Base-by-base conservation (phyloP, 2,113 vertebrate species). In the Rhombomys opimus region DNA sequence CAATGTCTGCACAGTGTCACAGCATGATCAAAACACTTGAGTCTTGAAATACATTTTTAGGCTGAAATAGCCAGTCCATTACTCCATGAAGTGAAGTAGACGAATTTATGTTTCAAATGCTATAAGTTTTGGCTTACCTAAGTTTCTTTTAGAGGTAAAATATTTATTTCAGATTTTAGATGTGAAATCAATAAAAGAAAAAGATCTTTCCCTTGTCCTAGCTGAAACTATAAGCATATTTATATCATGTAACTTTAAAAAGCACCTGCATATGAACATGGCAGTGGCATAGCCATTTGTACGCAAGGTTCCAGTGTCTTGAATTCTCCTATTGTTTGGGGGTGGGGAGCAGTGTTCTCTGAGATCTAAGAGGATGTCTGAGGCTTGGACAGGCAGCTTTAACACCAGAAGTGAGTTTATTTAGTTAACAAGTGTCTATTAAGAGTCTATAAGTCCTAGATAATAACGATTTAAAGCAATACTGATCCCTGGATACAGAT, bases 341-440 rank as follows among this genome's bases (percentile, higher is more conserved):
- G 27, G 1, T 76, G 17, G n/a, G 38, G 15, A 57, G 15, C 38
- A 77, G 11, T 63, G 50, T 63, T 88, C 41, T 11, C 38, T 86
- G 38, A 76, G 59, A 63, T 75, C 50, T 35, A 1, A 63, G 12
- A 30, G 35, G 76, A 92, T 82, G 10, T 6, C 23, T 17, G 25
- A 38, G 67, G 17, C 27, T 72, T 68, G 5, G 38, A 52, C 23
- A 85, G 72, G 30, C 3, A 46, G 18, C 68, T 50, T 59, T 63
- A n/a, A 67, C 41, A n/a, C 22, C 32, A 59, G 90, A 90, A 97
- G 25, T 57, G 27, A 18, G 35, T 52, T 82, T 32, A 70, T 41
- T 94, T 54, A 76, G 67, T 87, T 76, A 87, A 70, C 8, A 87
- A 94, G n/a, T 59, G 68, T 94, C 80, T 50, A 82, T 32, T 81